A percentile compares a stretch with the other conserved stretches of the same genome.
Conservation (phyloP, 2,888 invertebrate species). For the Margaritifera margaritifera region DNA sequence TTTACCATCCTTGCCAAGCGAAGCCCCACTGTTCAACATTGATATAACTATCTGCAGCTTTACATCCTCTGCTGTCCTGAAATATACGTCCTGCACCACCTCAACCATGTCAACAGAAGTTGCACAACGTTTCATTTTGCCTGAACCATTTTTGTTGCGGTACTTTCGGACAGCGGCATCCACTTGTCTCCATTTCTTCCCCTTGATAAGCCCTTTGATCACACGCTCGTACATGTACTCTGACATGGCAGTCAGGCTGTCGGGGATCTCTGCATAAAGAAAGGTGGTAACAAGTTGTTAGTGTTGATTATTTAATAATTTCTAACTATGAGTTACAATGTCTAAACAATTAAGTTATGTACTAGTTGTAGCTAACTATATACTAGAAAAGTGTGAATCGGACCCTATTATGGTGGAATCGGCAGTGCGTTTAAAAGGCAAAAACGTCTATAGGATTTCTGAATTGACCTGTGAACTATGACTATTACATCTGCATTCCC, state of each 20-base stretch:
- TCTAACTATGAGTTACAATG: too few relatives aligned
- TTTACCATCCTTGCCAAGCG: conserved; percentile 32
- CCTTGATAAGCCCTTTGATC: conserved; percentile 32
- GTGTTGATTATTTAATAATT: too few relatives aligned
- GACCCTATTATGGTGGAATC: too few relatives aligned
- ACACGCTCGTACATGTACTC: conserved; percentile 32
- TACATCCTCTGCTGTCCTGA: conserved; percentile 27
- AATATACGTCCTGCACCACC: conserved; percentile 25
- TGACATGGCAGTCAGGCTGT: conserved; percentile 30
- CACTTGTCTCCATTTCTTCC: conserved; percentile 48
- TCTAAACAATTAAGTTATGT: too few relatives aligned
- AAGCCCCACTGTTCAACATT: conserved; percentile 37
- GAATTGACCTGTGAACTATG: too few relatives aligned
- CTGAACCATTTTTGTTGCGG: conserved; percentile 30
- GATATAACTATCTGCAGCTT: conserved; percentile 34
- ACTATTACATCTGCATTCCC: too few relatives aligned
- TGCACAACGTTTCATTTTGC: conserved; percentile 34
- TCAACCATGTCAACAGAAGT: conserved; percentile 31
- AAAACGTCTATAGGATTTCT: too few relatives aligned
- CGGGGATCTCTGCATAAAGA: conserved; percentile 45
- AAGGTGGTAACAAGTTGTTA: background rate
- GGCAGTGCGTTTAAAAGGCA: too few relatives aligned
- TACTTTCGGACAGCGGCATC: conserved; percentile 41
- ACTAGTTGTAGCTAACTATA: too few relatives aligned
- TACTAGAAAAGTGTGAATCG: too few relatives aligned